A percentile compares a stretch with the other conserved stretches of the same genome.
These are phyloP conservation scores for Neoaliturus tenellus DNA, from an alignment of 2,888 invertebrate species.

Conservation along the genomic window DNA sequence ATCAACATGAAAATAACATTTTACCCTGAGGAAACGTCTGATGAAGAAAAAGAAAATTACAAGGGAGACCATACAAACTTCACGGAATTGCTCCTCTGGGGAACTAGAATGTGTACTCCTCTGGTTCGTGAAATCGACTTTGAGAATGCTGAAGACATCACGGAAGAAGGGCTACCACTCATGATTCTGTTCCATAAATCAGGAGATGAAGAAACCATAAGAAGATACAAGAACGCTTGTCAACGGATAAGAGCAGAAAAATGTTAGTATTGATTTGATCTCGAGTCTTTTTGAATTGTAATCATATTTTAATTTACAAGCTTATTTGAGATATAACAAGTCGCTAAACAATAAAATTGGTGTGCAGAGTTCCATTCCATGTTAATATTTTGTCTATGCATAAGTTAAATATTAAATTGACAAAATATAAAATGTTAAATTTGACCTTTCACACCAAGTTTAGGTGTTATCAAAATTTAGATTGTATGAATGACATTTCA, in stretches of 20 bases:
- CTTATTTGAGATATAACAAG: too few relatives aligned
- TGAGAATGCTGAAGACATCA: conserved; percentile 99
- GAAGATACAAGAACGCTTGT: conserved; percentile 86
- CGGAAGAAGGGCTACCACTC: conserved; percentile 99
- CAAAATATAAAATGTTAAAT: too few relatives aligned
- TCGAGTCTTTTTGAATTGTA: too few relatives aligned
- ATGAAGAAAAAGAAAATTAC: conserved; percentile 90
- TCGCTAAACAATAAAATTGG: too few relatives aligned
- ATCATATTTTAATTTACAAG: too few relatives aligned
- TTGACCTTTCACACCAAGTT: too few relatives aligned
- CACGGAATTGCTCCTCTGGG: conserved; percentile 90
- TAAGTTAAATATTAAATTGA: too few relatives aligned
- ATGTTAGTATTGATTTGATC: conserved; percentile 83
- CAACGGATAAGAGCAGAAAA: conserved; percentile 88
- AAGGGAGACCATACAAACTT: conserved; percentile 83
- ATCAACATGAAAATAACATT: background rate
- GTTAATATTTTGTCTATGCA: too few relatives aligned
- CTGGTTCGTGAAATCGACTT: conserved; percentile 99
- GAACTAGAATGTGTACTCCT: conserved; percentile 95
- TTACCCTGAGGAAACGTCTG: conserved; percentile 74
- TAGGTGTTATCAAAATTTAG: too few relatives aligned
- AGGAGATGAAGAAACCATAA: conserved; percentile 86
- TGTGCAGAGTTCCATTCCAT: too few relatives aligned
- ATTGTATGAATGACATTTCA: too few relatives aligned
- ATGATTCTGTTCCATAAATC: conserved; percentile 96